Conservation (phyloP, 2,113 vertebrate genomes). For the Cyanocitta stelleri region DNA sequence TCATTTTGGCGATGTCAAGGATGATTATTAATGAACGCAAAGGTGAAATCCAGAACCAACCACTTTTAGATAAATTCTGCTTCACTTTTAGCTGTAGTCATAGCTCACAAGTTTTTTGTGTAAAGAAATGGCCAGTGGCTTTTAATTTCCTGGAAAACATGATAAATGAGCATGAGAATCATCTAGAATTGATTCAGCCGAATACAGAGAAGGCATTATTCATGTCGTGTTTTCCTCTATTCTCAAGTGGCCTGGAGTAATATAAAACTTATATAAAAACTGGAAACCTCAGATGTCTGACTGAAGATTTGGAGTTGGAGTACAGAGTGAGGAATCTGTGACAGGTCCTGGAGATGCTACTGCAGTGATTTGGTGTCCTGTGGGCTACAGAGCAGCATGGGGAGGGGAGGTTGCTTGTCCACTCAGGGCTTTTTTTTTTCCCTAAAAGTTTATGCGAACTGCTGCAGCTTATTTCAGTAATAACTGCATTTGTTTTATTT, state of each 20-base stretch:
- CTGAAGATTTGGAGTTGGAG: background rate
- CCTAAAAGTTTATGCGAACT: background rate
- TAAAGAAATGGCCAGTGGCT: background rate
- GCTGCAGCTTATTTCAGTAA: background rate
- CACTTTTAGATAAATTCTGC: background rate
- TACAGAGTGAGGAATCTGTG: background rate
- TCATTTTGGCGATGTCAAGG: background rate
- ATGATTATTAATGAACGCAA: background rate
- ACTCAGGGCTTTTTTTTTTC: background rate
- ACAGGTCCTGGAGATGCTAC: background rate
- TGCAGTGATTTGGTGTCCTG: background rate
- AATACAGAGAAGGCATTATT: background rate
- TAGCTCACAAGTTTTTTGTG: background rate
- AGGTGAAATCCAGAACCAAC: background rate
- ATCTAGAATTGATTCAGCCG: background rate
- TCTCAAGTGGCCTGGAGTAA: background rate
- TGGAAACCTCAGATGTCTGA: background rate
- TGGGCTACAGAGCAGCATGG: fast-evolving
- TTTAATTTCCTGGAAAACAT: background rate
- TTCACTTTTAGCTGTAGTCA: background rate
- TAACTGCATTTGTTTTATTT: background rate
- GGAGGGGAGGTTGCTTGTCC: background rate
- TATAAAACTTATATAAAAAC: background rate
- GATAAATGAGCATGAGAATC: background rate
- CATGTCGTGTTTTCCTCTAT: background rate